Evolutionary conservation across 2,888 invertebrate species (phyloP).

Genomic region (Leptinotarsa juncta): DNA sequence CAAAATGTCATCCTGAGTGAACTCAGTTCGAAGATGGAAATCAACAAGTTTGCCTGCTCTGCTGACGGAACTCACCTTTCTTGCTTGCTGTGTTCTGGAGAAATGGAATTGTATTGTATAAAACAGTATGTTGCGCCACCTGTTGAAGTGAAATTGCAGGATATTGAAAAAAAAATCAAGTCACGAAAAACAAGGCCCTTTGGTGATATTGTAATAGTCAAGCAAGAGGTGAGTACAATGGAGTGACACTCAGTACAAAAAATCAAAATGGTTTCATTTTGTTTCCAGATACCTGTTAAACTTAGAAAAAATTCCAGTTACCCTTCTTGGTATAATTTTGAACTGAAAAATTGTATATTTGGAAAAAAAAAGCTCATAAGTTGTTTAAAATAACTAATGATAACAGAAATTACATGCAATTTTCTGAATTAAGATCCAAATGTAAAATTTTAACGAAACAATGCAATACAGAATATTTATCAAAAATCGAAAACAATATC

Average conservation of each 20-base stretch:
- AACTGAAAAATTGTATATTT: too few relatives aligned
- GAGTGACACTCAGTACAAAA: not conserved
- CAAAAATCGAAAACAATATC: too few relatives aligned
- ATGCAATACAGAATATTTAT: too few relatives aligned
- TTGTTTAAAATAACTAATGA: too few relatives aligned
- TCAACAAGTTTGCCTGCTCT: conserved; percentile 69
- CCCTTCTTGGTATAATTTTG: too few relatives aligned
- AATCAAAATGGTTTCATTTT: too few relatives aligned
- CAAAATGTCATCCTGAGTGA: conserved; percentile 65
- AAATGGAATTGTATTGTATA: conserved; percentile 70
- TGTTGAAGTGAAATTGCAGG: conserved; percentile 43
- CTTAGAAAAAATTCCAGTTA: too few relatives aligned
- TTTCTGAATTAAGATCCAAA: too few relatives aligned
- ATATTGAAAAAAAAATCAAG: conserved; percentile 35
- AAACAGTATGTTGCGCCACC: conserved; percentile 53
- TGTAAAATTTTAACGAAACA: too few relatives aligned
- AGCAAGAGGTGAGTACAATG: conserved; percentile 50
- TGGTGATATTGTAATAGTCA: conserved; percentile 43
- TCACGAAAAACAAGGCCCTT: conserved; percentile 44
- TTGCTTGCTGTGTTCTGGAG: conserved; percentile 70
- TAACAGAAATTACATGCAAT: too few relatives aligned
- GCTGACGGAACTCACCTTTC: conserved; percentile 71
- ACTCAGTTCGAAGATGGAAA: conserved; percentile 66
- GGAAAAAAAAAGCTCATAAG: too few relatives aligned
- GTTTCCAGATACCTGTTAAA: too few relatives aligned